Base-by-base conservation (phyloP, 2,113 vertebrate species). In the Ovis canadensis region DNA sequence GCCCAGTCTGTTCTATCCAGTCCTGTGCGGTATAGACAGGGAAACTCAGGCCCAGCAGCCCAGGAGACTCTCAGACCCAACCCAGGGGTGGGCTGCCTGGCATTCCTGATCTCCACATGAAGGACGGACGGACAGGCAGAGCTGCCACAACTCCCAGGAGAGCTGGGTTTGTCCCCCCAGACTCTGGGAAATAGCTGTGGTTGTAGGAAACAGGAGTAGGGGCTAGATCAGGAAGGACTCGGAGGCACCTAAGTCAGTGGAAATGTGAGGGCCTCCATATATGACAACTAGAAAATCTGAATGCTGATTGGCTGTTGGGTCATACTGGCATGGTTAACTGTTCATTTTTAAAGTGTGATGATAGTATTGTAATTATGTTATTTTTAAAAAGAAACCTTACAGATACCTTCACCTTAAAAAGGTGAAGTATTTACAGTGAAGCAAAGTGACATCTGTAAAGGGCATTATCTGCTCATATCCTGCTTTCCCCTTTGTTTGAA, bases 41-140 rank as follows among this genome's bases (percentile, higher is more conserved):
- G 62, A 93, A 48, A 19, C 62, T 5, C 1, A 91, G 59, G 86
- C 48, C 45, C 10, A 3, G 31, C 43, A 36, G 83, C 57, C 17
- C 27, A 50, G 52, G 29, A 21, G 29, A 52, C 27, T 7, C 2
- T 78, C 86, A 60, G 55, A 25, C 85, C n/a, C 48, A 62, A 2
- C 62, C 45, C 54, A 43, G 0, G 33, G 55, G n/a, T 4, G 0
- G 50, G 27, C 6, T 31, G 2, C 48, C 71, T 48, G 5, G 29
- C n/a, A 21, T 3, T n/a, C 55, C 90, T 4, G 15, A 48, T 16
- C n/a, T 31, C 27, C 16, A 5, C 21, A 5, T 1, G 19, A 33
- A 89, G 29, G 16, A 10, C 3, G 1, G 14, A 31, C 3, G 14
- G 93, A 52, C 3, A 6, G 12, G 0, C 10, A 1, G 16, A 15